Base-by-base conservation (phyloP, 2,113 vertebrate genomes). In the Myrmecophaga tridactyla region DNA sequence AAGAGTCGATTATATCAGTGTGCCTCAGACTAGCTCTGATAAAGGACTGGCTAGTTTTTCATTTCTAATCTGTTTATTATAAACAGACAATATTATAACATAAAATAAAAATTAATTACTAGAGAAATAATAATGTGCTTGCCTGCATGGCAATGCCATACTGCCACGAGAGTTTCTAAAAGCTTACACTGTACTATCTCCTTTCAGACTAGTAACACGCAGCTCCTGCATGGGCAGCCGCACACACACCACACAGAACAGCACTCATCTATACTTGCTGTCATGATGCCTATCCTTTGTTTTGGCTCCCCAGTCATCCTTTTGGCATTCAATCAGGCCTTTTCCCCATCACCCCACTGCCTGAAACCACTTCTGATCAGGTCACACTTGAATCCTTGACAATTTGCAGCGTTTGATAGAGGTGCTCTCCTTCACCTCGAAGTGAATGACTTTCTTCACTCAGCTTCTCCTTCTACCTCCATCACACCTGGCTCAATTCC, bases 41-140 rank as follows among this genome's bases (percentile, higher is more conserved):
- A 34, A 83, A 39, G n/a, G n/a, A n/a, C n/a, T n/a, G n/a, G n/a
- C n/a, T n/a, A n/a, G 27, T 65, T 86, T 94, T 67, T 63, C 41
- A 75, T 75, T 53, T 81, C 62, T 56, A 46, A 81, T 25, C 48
- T 48, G 46, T 48, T 48, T 48, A 58, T 69, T 92, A 62, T 31
- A 89, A 94, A 84, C 9, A 56, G 31, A 80, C 1, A 58, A 21
- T 56, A 23, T 36, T 48, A 62, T 48, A 65, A 78, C 86, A 41
- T 41, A 86, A 17, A 80, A 25, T 58, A 39, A 72, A 82, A 89
- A 48, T 23, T 13, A 51, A 69, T 53, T 39, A 70, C 51, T 62
- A 75, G 48, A 53, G 51, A 53, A 82, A 41, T 1, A 23, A 72
- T 36, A 7, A 39, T 3, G 21, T 34, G 23, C 11, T 51, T 51